phyloP scores from a whole-genome alignment of 1,140 invertebrate genomes.

The Rhopalosiphum padi region DNA sequence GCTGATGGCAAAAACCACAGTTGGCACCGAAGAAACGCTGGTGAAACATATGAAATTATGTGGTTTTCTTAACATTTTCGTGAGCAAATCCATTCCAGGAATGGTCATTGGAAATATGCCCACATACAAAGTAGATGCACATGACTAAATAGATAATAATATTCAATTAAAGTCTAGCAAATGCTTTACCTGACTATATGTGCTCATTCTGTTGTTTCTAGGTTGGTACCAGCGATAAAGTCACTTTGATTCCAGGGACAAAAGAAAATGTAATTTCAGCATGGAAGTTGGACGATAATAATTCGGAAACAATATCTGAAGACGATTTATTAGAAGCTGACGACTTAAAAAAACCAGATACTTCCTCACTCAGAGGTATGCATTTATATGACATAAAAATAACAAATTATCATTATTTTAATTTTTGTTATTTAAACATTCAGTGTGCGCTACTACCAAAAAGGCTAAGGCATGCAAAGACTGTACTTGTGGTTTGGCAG shows the following conservation, averaged over 20 bases:
- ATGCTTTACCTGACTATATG: background rate
- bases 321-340: constrained; percentile 88
- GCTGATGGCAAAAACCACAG: background rate
- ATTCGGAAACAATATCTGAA: constrained; percentile 85
- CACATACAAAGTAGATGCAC: background rate
- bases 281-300: constrained; percentile 74
- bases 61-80: background rate
- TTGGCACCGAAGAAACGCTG: background rate
- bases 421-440: constrained; percentile 62
- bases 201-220: constrained; percentile 61
- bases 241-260: constrained; percentile 66
- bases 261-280: constrained; percentile 69
- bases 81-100: background rate
- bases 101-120: background rate
- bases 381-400: background rate
- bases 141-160: background rate
- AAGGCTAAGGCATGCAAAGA: constrained; percentile 98
- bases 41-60: constrained; percentile 7
- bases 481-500: constrained; percentile 95
- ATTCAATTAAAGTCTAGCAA: background rate
- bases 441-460: constrained; percentile 88
- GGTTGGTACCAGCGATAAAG: constrained; percentile 71
- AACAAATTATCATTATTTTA: background rate
- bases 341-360: constrained; percentile 86
- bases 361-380: constrained; percentile 78